Percentiles rank a stretch among this genome's conserved stretches.
Conservation (phyloP, 1,140 invertebrate genomes). For the Dreissena rostriformis region DNA sequence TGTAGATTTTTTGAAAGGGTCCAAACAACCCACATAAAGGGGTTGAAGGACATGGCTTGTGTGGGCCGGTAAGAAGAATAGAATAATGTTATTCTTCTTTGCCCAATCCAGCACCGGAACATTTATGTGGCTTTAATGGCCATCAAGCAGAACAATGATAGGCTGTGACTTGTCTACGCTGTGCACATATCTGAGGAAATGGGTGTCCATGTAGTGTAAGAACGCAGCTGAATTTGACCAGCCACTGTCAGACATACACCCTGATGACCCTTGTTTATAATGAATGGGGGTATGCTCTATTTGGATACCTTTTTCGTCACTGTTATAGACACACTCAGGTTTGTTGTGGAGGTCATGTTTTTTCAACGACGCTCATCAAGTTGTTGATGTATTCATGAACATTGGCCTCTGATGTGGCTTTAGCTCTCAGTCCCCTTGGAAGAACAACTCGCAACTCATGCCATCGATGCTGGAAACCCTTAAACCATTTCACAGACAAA, state of each 20-base stretch:
- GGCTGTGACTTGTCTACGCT: not conserved
- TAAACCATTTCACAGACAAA: constrained; percentile 37
- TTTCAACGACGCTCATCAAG: constrained; percentile 8
- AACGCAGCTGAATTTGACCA: constrained; percentile 12
- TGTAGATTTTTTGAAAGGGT: constrained; percentile 39
- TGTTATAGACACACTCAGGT: constrained; percentile 40
- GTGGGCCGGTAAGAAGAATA: constrained; percentile 48
- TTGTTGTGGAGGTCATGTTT: constrained; percentile 15
- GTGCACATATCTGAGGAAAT: constrained; percentile 4
- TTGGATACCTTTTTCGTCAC: constrained; percentile 31
- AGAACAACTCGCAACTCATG: constrained; percentile 34
- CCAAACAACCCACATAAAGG: constrained; percentile 37
- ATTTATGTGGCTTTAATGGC: no score
- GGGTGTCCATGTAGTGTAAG: not conserved
- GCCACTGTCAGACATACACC: not conserved
- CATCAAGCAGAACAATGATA: not conserved
- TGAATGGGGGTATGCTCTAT: constrained; percentile 18
- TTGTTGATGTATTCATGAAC: constrained; percentile 30
- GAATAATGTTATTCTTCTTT: constrained; percentile 16
- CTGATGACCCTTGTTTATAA: no score
- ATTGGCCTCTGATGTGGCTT: constrained; percentile 6
- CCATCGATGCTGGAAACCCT: constrained; percentile 34
- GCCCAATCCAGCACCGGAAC: no score
- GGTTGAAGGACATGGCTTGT: constrained; percentile 43
- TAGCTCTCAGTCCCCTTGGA: constrained; percentile 28